These are phyloP conservation scores for Campylorhamphus procurvoides DNA, from an alignment of 2,113 vertebrate species.

Conservation along the genomic window DNA sequence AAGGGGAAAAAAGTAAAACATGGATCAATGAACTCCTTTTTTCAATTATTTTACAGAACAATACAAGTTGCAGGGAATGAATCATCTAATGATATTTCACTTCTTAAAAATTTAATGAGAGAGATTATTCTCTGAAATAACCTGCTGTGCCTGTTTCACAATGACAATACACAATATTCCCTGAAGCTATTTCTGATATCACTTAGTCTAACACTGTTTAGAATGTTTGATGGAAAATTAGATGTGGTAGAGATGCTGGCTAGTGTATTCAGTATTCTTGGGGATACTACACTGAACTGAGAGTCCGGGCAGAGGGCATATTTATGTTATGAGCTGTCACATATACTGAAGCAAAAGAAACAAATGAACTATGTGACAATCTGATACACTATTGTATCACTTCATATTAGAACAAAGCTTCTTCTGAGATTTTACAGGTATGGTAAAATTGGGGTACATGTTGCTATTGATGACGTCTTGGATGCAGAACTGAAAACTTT, in stretches of 20 bases:
- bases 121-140: slow-evolving; percentile 44
- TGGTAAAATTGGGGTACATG: background rate
- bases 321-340: background rate
- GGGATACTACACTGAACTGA: background rate
- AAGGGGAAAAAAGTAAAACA: background rate
- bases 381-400: background rate
- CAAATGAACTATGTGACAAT: background rate
- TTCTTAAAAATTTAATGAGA: slow-evolving; percentile 47
- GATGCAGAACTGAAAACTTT: background rate
- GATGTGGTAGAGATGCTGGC: background rate
- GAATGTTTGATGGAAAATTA: slow-evolving; percentile 6
- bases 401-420: background rate
- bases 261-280: accelerated
- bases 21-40: background rate
- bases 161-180: background rate
- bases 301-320: background rate
- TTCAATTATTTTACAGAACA: slow-evolving; percentile 17
- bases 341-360: background rate
- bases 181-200: slow-evolving; percentile 46
- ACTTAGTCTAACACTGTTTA: slow-evolving; percentile 1
- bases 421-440: background rate
- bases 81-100: slow-evolving; percentile 23
- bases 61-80: background rate
- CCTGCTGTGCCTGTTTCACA: slow-evolving; percentile 24
- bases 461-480: background rate